Base-by-base conservation (phyloP, 2,113 vertebrate species). In the Eudyptes chrysolophus region DNA sequence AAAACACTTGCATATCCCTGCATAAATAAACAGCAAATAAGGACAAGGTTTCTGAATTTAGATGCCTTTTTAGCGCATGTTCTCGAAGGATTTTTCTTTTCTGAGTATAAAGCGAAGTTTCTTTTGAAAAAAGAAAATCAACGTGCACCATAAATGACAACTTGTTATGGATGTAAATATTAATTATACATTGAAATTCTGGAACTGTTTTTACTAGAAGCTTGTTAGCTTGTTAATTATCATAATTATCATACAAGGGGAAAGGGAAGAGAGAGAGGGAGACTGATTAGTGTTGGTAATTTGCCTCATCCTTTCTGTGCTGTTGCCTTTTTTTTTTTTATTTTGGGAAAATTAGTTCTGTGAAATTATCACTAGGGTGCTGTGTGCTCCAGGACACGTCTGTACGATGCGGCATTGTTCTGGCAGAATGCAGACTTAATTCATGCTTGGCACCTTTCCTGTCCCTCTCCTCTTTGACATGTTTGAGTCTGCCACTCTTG, bases 161-260 rank as follows among this genome's bases (percentile, higher is more conserved):
- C 95, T 93, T 97, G 97, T 90, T 97, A 97, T 96, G 87, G 95
- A 97, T 81, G 95, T 97, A 98, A 97, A 97, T 96, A 97, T 98
- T 97, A 97, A 98, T 97, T 97, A 97, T 95, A 96, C 93, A 96
- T 97, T 95, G 96, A 97, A 95, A 96, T 97, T 94, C 95, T 97
- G 96, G 92, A 97, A 96, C 95, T 94, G 97, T 96, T 97, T 97
- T 96, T 97, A 96, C 96, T 95, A 93, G 93, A 92, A 95, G 96
- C 95, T 96, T 91, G 95, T 97, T 97, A 96, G 97, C 96, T 96
- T 96, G 85, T 96, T 96, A 96, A 97, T 95, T 97, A 96, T 95
- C 87, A 94, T 95, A 96, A 98, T 98, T 97, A 98, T 92, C 96
- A 95, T 97, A 97, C 95, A 97, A 97, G 97, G 91, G 90, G 91